Conservation (phyloP, 2,888 invertebrate genomes). For the Azorinus chamasolen region DNA sequence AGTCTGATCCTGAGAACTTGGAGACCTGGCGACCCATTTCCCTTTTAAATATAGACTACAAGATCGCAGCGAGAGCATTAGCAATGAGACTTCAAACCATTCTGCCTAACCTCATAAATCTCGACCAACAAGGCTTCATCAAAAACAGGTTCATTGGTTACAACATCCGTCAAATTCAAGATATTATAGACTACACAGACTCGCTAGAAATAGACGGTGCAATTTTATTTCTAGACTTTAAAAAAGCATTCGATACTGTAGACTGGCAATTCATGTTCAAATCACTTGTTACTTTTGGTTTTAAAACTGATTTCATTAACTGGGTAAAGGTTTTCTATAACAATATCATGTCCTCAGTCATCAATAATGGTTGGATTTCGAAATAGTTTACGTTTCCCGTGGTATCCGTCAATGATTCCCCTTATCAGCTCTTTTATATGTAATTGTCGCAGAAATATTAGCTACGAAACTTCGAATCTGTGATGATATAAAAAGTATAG, state of each 20-base stretch:
- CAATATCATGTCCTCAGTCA: neutral
- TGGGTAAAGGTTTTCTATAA: neutral
- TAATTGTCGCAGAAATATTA: constrained; percentile 7
- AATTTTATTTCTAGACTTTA: constrained; percentile 43
- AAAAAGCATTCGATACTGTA: constrained; percentile 31
- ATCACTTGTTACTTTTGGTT: neutral
- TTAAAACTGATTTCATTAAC: neutral
- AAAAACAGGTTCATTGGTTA: constrained; percentile 30
- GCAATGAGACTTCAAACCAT: no score
- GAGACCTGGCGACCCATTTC: no score
- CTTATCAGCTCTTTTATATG: neutral
- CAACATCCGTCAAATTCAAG: constrained; percentile 31
- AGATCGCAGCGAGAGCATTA: no score
- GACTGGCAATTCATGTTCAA: neutral
- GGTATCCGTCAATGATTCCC: constrained; percentile 4
- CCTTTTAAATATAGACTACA: no score
- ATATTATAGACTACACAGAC: constrained; percentile 38
- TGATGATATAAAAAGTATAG: neutral
- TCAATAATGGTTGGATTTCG: constrained; percentile 5
- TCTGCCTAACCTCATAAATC: no score
- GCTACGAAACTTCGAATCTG: neutral
- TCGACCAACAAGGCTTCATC: no score
- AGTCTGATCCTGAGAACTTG: no score
- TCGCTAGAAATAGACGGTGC: constrained; percentile 23
- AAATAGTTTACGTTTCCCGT: neutral